phyloP scores from a whole-genome alignment of 2,888 invertebrate genomes.

The Amblyjoppa proteus region DNA sequence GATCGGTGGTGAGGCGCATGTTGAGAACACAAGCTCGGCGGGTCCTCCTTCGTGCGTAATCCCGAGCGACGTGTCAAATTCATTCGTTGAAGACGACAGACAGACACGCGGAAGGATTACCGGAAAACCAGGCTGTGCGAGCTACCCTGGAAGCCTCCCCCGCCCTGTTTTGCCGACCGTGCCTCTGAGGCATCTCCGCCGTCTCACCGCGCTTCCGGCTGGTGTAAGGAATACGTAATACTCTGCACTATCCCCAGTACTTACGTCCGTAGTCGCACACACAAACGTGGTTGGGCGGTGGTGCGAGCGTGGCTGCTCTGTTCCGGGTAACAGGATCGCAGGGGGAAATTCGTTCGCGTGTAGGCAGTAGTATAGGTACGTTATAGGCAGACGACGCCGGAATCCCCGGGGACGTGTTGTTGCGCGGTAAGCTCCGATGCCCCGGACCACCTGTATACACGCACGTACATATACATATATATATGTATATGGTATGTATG shows the following conservation, averaged over 20 bases:
- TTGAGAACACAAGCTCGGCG: neutral
- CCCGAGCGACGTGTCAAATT: slow-evolving; percentile 7
- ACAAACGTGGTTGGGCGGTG: slow-evolving; percentile 16
- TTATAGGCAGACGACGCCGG: slow-evolving; percentile 37
- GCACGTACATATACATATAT: neutral
- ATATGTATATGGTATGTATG: neutral
- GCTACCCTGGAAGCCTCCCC: neutral
- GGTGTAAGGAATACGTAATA: slow-evolving; percentile 54
- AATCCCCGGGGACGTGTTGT: slow-evolving; percentile 24
- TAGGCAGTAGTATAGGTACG: slow-evolving; percentile 32
- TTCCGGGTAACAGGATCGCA: neutral
- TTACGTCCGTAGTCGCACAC: neutral
- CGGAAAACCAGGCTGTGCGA: neutral
- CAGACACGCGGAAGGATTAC: slow-evolving; percentile 2
- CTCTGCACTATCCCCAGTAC: slow-evolving; percentile 33
- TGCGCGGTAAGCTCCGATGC: slow-evolving; percentile 28
- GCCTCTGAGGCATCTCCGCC: neutral
- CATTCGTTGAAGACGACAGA: neutral
- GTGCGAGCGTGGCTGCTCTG: slow-evolving; percentile 1
- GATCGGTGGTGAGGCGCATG: neutral
- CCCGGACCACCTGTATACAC: slow-evolving; percentile 9
- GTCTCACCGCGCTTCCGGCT: neutral
- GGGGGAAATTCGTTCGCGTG: neutral
- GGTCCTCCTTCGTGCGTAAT: neutral
- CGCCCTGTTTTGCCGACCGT: neutral